Conservation (phyloP, 2,888 invertebrate genomes). For the Chloroclystis v-ata region DNA sequence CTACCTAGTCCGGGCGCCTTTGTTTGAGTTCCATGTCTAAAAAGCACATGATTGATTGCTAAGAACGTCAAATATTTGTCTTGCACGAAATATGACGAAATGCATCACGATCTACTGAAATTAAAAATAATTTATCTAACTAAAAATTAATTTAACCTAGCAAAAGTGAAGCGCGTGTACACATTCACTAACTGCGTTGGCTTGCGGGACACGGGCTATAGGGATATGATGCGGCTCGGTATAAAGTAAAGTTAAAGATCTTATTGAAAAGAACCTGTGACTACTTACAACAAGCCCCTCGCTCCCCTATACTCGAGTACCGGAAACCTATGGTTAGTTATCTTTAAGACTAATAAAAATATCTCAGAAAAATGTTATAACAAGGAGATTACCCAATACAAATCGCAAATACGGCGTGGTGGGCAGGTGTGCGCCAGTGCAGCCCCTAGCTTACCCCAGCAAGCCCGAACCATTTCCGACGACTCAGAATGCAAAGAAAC, state of each 20-base stretch:
- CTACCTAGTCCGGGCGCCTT: slow-evolving; percentile 1
- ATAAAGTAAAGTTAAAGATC: too few relatives aligned
- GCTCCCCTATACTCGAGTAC: too few relatives aligned
- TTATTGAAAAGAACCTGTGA: too few relatives aligned
- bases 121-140: too few relatives aligned
- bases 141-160: too few relatives aligned
- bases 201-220: too few relatives aligned
- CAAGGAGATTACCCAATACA: not conserved
- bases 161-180: too few relatives aligned
- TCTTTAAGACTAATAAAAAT: too few relatives aligned
- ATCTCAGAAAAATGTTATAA: not conserved
- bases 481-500: slow-evolving; percentile 41
- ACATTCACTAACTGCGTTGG: too few relatives aligned
- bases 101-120: not conserved
- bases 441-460: slow-evolving; percentile 44
- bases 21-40: slow-evolving; percentile 6
- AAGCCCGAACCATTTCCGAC: slow-evolving; percentile 40
- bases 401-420: slow-evolving; percentile 33
- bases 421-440: slow-evolving; percentile 56
- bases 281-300: too few relatives aligned
- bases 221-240: too few relatives aligned
- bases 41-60: slow-evolving; percentile 2
- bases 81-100: not conserved
- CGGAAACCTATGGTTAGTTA: too few relatives aligned
- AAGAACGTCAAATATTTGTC: slow-evolving; percentile 1